A percentile compares a stretch with the other conserved stretches of the same genome.
Conservation (phyloP, 1,140 invertebrate species). For the Anoplophora glabripennis region DNA sequence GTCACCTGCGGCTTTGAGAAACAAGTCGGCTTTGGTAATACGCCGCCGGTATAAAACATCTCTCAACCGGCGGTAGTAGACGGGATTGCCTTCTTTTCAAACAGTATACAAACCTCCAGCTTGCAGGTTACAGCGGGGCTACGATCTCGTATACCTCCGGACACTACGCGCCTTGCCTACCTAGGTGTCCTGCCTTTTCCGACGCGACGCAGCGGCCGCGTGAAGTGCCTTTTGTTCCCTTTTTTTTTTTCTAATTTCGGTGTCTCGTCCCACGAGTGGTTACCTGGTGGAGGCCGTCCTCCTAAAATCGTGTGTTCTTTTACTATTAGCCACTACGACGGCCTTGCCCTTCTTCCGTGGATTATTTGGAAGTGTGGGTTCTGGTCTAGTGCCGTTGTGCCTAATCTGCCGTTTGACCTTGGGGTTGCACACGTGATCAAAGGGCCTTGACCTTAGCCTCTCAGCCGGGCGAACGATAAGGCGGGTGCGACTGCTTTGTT, state of each 20-base stretch:
- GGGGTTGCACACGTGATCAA: slow-evolving; percentile 26
- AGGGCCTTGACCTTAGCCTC: slow-evolving; percentile 30
- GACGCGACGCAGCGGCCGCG: not conserved
- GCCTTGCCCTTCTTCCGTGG: not conserved
- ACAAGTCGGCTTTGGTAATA: not conserved
- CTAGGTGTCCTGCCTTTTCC: not conserved
- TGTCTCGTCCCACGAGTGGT: too few species aligned
- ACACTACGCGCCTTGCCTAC: not conserved
- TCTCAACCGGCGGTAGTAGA: slow-evolving; percentile 3
- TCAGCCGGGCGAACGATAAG: not conserved
- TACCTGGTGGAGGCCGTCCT: too few species aligned
- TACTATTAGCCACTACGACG: not conserved
- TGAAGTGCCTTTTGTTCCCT: not conserved
- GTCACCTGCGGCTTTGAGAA: not conserved
- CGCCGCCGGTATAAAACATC: slow-evolving; percentile 5
- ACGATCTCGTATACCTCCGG: not conserved
- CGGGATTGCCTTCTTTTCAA: slow-evolving; percentile 1
- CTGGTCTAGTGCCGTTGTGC: slow-evolving; percentile 15
- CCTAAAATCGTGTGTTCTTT: too few species aligned
- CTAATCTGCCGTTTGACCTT: slow-evolving; percentile 21
- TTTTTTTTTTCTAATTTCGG: not conserved
- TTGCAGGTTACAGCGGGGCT: not conserved
- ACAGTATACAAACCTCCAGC: slow-evolving; percentile 1
- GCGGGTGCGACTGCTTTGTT: not conserved
- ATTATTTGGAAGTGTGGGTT: not conserved